Evolutionary conservation across 2,113 vertebrate species (phyloP), one percentile per base, ranked within the genome.

Genomic region (Helogale parvula): DNA sequence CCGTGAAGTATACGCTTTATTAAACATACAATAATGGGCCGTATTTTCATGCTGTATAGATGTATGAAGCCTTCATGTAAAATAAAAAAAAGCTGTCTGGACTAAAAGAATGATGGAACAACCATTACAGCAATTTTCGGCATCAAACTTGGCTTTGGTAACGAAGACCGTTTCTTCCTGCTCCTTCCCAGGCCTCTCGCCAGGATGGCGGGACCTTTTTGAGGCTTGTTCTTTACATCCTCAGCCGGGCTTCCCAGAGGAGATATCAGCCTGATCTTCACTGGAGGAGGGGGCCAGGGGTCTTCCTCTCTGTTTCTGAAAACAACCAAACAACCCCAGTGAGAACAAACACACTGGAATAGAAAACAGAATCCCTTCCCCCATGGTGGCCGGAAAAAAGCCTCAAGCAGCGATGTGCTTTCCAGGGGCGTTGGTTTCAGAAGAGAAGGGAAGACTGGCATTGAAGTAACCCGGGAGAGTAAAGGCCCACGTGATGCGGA

Each of bases 1-100:
- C 92, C 97, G 97, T 97, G 97, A 99, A 98, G 98, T 98, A 99
- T 98, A 98, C 97, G 98, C 98, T 99, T 99, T 99, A 99, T 99
- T 99, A 99, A 99, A 99, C 99, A 99, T 98, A 97, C 99, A 99
- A 99, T 99, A 99, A 99, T 98, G 99, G 99, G 99, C 98, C 99
- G 99, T 99, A 99, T 98, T 99, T 99, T 98, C 99, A 99, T 98
- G 98, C 98, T 98, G 98, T 99, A 99, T 99, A 99, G 99, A 99
- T 88, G 99, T 99, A 99, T 98, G 98, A 99, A 99, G 98, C 98
- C 97, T 98, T 98, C 98, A 97, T 99, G 99, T 98, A 99, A 99
- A 99, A 99, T 99, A 99, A 98, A 99, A 99, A 99, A 41, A 38
- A 99, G 98, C 97, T 98, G 98, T 98, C 98, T 98, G 50, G 96